Base-by-base conservation (phyloP, 30 jellyfish, hydroid and myxozoan species). In the Aurelia coerulea region DNA sequence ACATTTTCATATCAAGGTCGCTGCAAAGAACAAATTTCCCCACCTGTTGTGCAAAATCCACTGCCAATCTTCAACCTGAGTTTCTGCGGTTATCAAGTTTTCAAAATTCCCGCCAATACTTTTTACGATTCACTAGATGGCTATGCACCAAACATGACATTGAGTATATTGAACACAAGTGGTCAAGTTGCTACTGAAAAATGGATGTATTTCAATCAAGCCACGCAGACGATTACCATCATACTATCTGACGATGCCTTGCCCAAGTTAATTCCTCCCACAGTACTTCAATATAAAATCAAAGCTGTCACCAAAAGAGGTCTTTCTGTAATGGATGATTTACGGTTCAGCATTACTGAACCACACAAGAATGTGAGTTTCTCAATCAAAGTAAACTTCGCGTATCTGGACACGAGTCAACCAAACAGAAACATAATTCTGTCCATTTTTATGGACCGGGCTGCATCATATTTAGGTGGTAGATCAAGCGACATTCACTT, bases 301-400 rank as follows among this genome's bases (percentile, higher is more conserved):
- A 93, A 49, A 16, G 98, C 98, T 32, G 65, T 93, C 16, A 88
- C 90, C 34, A 93, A 93, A 32, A 69, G 98, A 42, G 98, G 98
- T 23, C 29, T 74, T 41, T 69, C 90, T n/a, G 91, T 71, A 10
- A 23, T 78, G 2, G 88, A 86, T 14, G 33, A 83, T 70, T 62
- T 93, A 3, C 73, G 83, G 10, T 58, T 93, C 46, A 79, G 77
- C 35, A 67, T 93, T 31, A 62, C 63, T 54, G 14, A 71, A 19
- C 62, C 63, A 17, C 91, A 80, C 2, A 88, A 91, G 63, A 68
- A 65, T 65, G 86, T 62, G 62, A 89, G 98, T 50, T 86, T 19
- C 74, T 34, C 83, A 10, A 32, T 83, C 65, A 56, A 59, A 29
- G 19, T 83, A 8, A 83, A 56, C 71, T 83, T 83, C 64, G 51